Percentiles rank a stretch among this genome's conserved stretches.
Conservation (phyloP, 1,140 invertebrate species). For the Nephila pilipes region DNA sequence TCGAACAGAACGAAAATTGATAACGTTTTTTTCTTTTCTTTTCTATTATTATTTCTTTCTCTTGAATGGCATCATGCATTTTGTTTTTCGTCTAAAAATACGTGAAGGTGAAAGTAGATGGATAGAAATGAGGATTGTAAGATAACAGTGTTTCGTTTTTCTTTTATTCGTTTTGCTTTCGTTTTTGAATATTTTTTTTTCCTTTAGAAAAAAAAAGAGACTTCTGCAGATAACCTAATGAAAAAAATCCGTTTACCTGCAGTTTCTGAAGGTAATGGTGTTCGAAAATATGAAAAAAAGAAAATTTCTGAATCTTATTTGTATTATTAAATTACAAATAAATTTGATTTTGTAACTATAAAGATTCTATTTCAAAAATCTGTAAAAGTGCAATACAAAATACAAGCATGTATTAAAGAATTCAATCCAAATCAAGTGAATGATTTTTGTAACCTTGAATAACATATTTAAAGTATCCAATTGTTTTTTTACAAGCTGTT, state of each 20-base stretch:
- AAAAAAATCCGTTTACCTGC: not conserved
- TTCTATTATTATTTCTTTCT: constrained; percentile 51
- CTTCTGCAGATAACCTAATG: not conserved
- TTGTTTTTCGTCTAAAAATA: constrained; percentile 68
- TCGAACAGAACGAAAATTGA: constrained; percentile 75
- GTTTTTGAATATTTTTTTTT: not conserved
- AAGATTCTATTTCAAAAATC: too few species aligned
- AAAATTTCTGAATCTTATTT: too few species aligned
- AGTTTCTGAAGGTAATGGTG: not conserved
- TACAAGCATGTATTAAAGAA: too few species aligned
- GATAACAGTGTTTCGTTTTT: constrained; percentile 62
- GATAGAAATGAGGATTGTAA: constrained; percentile 64
- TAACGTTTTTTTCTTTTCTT: constrained; percentile 66
- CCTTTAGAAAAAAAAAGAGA: not conserved
- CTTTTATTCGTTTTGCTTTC: not conserved
- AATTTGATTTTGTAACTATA: too few species aligned
- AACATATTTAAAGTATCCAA: too few species aligned
- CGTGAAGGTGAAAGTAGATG: constrained; percentile 56
- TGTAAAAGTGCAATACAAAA: too few species aligned
- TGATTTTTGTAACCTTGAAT: too few species aligned
- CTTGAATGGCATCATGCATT: constrained; percentile 59
- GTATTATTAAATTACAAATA: too few species aligned
- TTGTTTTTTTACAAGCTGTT: too few species aligned
- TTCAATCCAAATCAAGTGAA: too few species aligned
- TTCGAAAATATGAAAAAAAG: not conserved